Evolutionary conservation across 2,113 vertebrate species (phyloP).

Genomic region (Uria aalge): DNA sequence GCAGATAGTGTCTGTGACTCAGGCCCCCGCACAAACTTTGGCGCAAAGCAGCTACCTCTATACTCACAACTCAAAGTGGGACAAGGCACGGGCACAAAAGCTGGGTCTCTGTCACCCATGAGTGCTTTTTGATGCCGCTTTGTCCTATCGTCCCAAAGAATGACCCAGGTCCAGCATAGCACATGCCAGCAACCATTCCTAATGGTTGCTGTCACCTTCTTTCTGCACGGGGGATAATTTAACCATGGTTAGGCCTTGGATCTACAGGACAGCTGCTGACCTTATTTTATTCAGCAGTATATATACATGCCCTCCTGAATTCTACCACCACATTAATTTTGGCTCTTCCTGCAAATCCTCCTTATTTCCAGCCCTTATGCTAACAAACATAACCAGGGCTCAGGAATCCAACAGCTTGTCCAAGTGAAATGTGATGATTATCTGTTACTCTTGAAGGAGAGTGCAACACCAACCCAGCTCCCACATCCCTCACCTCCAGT

Average conservation of each 20-base stretch:
- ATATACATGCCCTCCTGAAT: neutral
- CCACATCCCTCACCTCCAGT: neutral
- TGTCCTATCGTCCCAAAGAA: neutral
- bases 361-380: neutral
- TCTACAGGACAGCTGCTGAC: neutral
- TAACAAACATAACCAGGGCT: neutral
- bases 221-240: neutral
- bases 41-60: neutral
- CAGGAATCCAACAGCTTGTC: neutral
- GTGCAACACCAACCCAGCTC: neutral
- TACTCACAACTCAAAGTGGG: neutral
- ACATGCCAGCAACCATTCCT: neutral
- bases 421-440: neutral
- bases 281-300: neutral
- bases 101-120: neutral
- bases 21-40: neutral
- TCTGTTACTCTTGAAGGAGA: neutral
- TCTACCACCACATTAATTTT: neutral
- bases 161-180: accelerated
- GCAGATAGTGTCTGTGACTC: accelerated
- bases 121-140: neutral
- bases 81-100: neutral
- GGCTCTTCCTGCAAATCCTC: neutral
- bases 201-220: neutral
- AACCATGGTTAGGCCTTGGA: neutral